phyloP scores from a whole-genome alignment of 1,140 invertebrate species.

The Druon quercuslanigerum region DNA sequence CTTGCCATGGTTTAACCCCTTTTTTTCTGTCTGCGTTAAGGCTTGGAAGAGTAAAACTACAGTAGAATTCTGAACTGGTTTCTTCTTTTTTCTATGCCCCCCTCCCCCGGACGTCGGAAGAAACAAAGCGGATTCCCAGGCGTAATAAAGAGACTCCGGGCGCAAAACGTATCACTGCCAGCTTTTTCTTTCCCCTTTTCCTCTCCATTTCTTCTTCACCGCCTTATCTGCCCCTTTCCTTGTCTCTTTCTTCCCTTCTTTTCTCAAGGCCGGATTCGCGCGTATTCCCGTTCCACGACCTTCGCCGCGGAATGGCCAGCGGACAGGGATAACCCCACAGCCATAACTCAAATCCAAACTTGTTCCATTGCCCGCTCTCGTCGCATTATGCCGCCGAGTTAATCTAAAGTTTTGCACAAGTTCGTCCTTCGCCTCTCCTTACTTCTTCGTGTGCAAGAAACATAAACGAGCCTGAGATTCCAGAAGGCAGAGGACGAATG shows the following conservation, averaged over 20 bases:
- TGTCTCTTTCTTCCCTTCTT: neutral
- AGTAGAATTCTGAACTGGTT: slow-evolving; percentile 45
- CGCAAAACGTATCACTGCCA: slow-evolving; percentile 60
- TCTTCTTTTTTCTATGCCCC: slow-evolving; percentile 47
- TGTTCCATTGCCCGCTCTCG: slow-evolving; percentile 66
- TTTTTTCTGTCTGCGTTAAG: slow-evolving; percentile 28
- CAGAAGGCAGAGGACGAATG: no score
- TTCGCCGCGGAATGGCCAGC: slow-evolving; percentile 1
- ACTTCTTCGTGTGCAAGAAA: slow-evolving; percentile 38
- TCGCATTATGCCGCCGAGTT: slow-evolving; percentile 67
- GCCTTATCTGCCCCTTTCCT: slow-evolving; percentile 16
- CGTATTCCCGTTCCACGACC: slow-evolving; percentile 39
- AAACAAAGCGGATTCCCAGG: slow-evolving; percentile 71
- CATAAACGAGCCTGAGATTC: slow-evolving; percentile 12
- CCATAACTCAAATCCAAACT: slow-evolving; percentile 66
- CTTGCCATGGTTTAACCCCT: slow-evolving; percentile 29
- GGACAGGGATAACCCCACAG: slow-evolving; percentile 53
- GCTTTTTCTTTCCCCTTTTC: slow-evolving; percentile 28
- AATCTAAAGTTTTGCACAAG: slow-evolving; percentile 61
- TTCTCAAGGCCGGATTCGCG: slow-evolving; percentile 13
- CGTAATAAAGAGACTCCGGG: slow-evolving; percentile 67
- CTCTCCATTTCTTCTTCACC: slow-evolving; percentile 37
- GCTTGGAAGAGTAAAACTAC: slow-evolving; percentile 38
- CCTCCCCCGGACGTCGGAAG: slow-evolving; percentile 50
- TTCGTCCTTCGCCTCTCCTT: slow-evolving; percentile 52